Conservation (phyloP, 1,140 invertebrate genomes). For the Riptortus pedestris region DNA sequence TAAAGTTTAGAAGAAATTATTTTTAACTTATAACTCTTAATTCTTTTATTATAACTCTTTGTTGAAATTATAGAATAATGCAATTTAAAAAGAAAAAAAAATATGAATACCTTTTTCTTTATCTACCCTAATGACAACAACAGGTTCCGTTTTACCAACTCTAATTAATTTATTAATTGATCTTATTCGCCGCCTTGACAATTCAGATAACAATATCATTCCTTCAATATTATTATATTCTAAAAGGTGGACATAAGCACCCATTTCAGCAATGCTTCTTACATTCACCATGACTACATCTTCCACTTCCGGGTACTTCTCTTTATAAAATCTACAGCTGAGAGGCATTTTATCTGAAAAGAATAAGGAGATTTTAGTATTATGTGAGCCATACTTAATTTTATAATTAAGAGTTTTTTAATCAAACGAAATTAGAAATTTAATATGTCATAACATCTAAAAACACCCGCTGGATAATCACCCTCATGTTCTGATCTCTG, state of each 20-base stretch:
- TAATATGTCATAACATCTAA: too few species aligned
- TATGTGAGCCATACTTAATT: too few species aligned
- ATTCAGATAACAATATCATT: slow-evolving; percentile 88
- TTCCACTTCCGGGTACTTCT: slow-evolving; percentile 96
- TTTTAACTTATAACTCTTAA: neutral
- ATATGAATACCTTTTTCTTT: slow-evolving; percentile 99
- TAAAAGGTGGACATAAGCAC: slow-evolving; percentile 93
- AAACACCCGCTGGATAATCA: too few species aligned
- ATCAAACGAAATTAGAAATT: too few species aligned
- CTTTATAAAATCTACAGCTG: slow-evolving; percentile 93
- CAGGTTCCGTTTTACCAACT: slow-evolving; percentile 96
- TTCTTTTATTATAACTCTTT: neutral
- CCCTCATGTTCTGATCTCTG: too few species aligned
- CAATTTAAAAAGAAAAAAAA: neutral
- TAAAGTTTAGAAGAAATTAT: neutral
- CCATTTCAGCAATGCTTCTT: slow-evolving; percentile 97
- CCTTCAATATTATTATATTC: slow-evolving; percentile 99
- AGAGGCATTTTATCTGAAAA: slow-evolving; percentile 60
- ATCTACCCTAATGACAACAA: slow-evolving; percentile 98
- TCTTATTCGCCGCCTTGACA: slow-evolving; percentile 94
- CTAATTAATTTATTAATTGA: slow-evolving; percentile 99
- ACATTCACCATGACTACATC: slow-evolving; percentile 99
- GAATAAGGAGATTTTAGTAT: neutral
- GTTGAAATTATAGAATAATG: neutral
- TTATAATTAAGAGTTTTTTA: too few species aligned